Conservation (phyloP, 2,888 invertebrate genomes). For the Mechanitis mazaeus region DNA sequence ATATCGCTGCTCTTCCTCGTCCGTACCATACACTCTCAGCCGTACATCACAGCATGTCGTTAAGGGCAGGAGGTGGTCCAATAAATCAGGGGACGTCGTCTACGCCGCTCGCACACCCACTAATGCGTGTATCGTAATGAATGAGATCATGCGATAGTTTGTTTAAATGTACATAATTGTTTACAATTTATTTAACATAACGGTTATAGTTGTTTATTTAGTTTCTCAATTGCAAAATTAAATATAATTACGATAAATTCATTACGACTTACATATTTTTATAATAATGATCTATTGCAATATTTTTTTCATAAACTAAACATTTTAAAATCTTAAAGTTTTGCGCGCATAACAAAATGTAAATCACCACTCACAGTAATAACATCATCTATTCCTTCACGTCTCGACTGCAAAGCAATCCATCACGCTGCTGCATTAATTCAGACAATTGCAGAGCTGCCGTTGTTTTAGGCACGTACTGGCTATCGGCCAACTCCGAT, state of each 20-base stretch:
- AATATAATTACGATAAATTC: too few relatives aligned
- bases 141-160: constrained; percentile 61
- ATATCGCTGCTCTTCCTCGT: constrained; percentile 21
- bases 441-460: constrained; percentile 37
- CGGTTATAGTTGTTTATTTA: neutral
- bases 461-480: constrained; percentile 40
- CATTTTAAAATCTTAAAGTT: neutral
- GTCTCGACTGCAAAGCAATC: constrained; percentile 36
- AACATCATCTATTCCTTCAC: constrained; percentile 31
- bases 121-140: constrained; percentile 66
- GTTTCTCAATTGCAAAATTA: too few relatives aligned
- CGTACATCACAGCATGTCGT: constrained; percentile 73
- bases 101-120: constrained; percentile 60
- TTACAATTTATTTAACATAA: neutral
- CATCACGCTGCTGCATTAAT: constrained; percentile 42
- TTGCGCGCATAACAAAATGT: constrained; percentile 11
- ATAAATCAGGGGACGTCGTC: constrained; percentile 72
- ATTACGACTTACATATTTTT: too few relatives aligned
- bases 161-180: constrained; percentile 9
- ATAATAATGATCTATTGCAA: too few relatives aligned
- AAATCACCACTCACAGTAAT: constrained; percentile 27
- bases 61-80: constrained; percentile 75
- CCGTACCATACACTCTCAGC: constrained; percentile 36
- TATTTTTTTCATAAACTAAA: neutral
- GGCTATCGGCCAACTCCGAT: constrained; percentile 32